Percentiles rank a stretch among this genome's conserved stretches.
Conservation (phyloP, 2,797 vertebrate species). For the Channa striata region DNA sequence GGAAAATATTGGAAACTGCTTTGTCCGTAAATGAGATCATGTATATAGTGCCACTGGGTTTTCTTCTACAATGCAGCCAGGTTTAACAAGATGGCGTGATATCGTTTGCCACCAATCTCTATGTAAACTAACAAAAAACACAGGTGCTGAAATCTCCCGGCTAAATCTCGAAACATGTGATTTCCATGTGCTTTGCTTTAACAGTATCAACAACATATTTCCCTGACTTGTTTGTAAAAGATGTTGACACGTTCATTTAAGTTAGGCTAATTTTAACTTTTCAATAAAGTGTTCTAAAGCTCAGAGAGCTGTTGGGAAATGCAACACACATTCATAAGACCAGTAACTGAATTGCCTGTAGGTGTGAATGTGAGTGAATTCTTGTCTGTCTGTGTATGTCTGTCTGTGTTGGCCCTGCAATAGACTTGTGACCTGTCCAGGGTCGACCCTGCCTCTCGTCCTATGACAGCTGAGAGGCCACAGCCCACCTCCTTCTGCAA, state of each 20-base stretch:
- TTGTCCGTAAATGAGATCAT: slow-evolving; percentile 45
- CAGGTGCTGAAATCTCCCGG: slow-evolving; percentile 23
- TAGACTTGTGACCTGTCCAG: no score
- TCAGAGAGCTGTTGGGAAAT: slow-evolving; percentile 32
- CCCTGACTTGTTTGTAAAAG: slow-evolving; percentile 29
- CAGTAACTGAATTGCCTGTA: no score
- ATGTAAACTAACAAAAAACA: slow-evolving; percentile 17
- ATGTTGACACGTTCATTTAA: slow-evolving; percentile 39
- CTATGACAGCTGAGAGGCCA: no score
- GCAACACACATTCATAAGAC: slow-evolving; percentile 27
- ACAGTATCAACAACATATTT: slow-evolving; percentile 22
- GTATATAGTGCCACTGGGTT: slow-evolving; percentile 21
- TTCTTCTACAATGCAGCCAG: slow-evolving; percentile 6
- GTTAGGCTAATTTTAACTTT: slow-evolving; percentile 39
- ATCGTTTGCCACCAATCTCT: slow-evolving; percentile 2
- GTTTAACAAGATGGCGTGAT: slow-evolving; percentile 28
- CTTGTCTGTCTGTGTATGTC: no score
- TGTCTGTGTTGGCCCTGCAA: no score
- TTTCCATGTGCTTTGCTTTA: slow-evolving; percentile 10
- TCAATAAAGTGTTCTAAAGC: slow-evolving; percentile 19
- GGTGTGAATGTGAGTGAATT: no score
- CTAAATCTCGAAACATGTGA: slow-evolving; percentile 5
- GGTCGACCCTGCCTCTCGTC: no score
- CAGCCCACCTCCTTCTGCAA: no score
- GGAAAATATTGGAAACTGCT: slow-evolving; percentile 52